A percentile compares a stretch with the other conserved stretches of the same genome.
These are phyloP conservation scores for Suricata suricatta DNA, from an alignment of 2,113 vertebrate genomes.

Conservation along the genomic window DNA sequence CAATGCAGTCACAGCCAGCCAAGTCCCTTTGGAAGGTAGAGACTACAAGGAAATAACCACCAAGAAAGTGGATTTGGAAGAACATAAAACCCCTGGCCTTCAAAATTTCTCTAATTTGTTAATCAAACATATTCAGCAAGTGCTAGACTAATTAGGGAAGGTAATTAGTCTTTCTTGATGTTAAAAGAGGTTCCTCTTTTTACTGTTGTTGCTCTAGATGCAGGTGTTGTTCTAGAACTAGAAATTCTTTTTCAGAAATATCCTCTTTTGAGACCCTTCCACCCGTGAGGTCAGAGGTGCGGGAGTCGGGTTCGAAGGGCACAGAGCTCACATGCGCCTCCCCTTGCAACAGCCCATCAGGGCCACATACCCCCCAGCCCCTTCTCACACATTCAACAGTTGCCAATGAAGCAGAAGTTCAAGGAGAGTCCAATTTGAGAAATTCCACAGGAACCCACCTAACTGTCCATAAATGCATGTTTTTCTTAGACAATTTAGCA, in stretches of 20 bases:
- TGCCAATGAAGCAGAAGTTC: background rate
- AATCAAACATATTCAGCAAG: background rate
- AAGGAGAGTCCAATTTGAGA: background rate
- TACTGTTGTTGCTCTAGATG: background rate
- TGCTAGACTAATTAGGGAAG: background rate
- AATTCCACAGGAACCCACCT: background rate
- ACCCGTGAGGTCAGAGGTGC: background rate
- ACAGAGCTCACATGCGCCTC: background rate
- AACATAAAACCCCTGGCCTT: background rate
- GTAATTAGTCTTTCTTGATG: background rate
- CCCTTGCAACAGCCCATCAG: accelerated
- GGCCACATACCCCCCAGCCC: background rate
- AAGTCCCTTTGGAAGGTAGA: background rate
- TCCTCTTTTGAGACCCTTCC: background rate
- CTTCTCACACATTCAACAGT: background rate
- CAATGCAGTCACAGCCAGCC: background rate
- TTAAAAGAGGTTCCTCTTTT: background rate
- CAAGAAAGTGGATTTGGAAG: background rate
- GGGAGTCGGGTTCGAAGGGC: background rate
- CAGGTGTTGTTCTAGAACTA: accelerated
- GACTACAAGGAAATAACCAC: background rate
- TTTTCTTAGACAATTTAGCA: background rate
- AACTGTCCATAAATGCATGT: background rate
- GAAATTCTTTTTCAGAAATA: background rate
- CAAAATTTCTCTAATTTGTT: background rate